A percentile compares a stretch with the other conserved stretches of the same genome.
phyloP scores from a whole-genome alignment of 2,797 vertebrate genomes.

The Rhinella marina region DNA sequence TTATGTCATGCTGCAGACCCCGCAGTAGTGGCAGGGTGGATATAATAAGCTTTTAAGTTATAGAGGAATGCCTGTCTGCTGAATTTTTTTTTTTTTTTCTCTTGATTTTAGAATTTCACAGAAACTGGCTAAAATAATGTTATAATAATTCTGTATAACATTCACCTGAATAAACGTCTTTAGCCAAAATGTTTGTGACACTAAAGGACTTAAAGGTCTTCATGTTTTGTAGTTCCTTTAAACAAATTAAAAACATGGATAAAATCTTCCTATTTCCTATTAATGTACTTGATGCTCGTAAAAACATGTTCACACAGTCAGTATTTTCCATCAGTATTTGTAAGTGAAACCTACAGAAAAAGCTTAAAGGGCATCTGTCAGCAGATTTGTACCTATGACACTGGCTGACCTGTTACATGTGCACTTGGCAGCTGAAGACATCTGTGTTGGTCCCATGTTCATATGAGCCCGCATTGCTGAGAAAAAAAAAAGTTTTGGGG shows the following conservation, averaged over 20 bases:
- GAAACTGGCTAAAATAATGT: slow-evolving; percentile 16
- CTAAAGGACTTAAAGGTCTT: slow-evolving; percentile 63
- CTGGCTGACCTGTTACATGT: no score
- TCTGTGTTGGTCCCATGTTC: no score
- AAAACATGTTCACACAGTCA: no score
- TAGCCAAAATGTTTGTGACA: slow-evolving; percentile 66
- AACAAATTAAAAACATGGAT: slow-evolving; percentile 56
- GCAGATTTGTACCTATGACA: no score
- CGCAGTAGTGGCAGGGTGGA: slow-evolving; percentile 5
- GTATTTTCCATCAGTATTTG: no score
- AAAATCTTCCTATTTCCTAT: background rate
- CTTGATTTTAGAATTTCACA: slow-evolving; percentile 65
- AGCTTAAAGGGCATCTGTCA: no score
- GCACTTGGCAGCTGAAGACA: no score
- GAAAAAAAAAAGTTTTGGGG: no score
- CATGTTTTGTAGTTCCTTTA: slow-evolving; percentile 67
- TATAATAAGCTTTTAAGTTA: slow-evolving; percentile 70
- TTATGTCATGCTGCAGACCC: slow-evolving; percentile 28
- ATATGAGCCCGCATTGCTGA: no score
- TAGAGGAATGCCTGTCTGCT: slow-evolving; percentile 62
- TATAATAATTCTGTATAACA: slow-evolving; percentile 59
- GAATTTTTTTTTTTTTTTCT: slow-evolving; percentile 53
- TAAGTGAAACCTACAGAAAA: no score
- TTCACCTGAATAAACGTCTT: slow-evolving; percentile 64
- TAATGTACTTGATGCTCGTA: background rate